Conservation (phyloP, 1,140 invertebrate species). For the Atopsyche davidsoni region DNA sequence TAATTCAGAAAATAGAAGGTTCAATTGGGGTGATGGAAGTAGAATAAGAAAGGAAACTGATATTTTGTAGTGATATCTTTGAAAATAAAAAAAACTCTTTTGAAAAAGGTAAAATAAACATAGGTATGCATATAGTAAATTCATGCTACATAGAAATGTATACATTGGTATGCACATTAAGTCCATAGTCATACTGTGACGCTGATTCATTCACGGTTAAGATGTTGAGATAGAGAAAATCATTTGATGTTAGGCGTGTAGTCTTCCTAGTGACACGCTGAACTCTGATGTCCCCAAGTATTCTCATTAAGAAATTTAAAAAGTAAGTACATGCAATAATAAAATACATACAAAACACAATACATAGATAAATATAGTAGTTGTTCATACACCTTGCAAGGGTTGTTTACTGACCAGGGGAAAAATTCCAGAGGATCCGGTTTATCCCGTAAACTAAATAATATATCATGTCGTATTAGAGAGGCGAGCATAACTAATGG, state of each 20-base stretch:
- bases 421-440: conserved; percentile 62
- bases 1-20: too few species aligned
- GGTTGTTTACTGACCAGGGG: conserved; percentile 61
- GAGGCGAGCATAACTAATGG: too few species aligned
- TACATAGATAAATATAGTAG: conserved; percentile 8
- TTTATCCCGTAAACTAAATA: conserved; percentile 64
- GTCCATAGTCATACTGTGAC: conserved; percentile 18
- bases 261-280: neutral
- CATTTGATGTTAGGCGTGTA: too few species aligned
- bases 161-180: too few species aligned
- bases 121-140: too few species aligned
- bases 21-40: too few species aligned
- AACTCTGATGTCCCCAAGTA: conserved; percentile 28
- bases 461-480: too few species aligned
- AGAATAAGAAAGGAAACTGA: too few species aligned
- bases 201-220: conserved; percentile 12
- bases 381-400: conserved; percentile 2
- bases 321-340: conserved; percentile 22
- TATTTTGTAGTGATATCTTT: too few species aligned
- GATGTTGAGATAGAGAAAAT: conserved; percentile 3
- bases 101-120: too few species aligned
- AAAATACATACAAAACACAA: conserved; percentile 8
- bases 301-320: conserved; percentile 23
- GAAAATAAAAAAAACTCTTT: too few species aligned
- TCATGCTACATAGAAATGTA: too few species aligned